Evolutionary conservation across 1,140 invertebrate genomes (phyloP), one percentile per base, ranked within the genome.

Genomic region (Spodoptera litura): DNA sequence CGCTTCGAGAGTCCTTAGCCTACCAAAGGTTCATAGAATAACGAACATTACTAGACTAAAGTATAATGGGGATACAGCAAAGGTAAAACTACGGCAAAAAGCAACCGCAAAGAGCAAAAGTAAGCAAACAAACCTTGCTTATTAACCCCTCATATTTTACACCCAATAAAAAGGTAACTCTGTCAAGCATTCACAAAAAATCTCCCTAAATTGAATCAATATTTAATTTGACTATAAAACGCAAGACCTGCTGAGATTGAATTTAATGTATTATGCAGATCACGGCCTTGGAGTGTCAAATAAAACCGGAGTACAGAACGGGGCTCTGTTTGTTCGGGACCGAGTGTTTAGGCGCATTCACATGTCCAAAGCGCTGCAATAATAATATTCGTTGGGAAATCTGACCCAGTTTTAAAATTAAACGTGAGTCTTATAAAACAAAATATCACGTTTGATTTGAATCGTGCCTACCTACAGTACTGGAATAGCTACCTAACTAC

Each of bases 241-340:
- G 11, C 49, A 31, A 70, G 52, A 70, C 27, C 49, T 70, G 62
- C 8, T 25, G 66, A 52, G 66, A 70, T 70, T 70, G 66, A 70
- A 49, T 70, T 53, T 70, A 44, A 70, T 70, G 49, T 70, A 70
- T 53, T 70, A 70, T 70, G 66, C 49, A 70, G 66, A 70, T 70
- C 66, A 70, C 49, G 27, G 27, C 49, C 66, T 52, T 53, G 44
- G 66, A 25, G 64, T 70, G 66, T 31, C 66, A 70, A 70, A 70
- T 70, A 52, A 53, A 70, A 70, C 11, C 66, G 49, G 62, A 25
- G 15, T 53, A 27, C 20, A 25, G 52, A 31, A 11, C 51, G 49
- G 66, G 20, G 4, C 38, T 52, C 20, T 70, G 66, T 70, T 53
- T 70, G 49, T 70, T 70, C 51, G 66, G 66, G 66, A 70, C 49